Percentiles rank a stretch among this genome's conserved stretches.
Evolutionary conservation across 2,888 invertebrate species (phyloP).

Genomic region (Pollenia labialis): DNA sequence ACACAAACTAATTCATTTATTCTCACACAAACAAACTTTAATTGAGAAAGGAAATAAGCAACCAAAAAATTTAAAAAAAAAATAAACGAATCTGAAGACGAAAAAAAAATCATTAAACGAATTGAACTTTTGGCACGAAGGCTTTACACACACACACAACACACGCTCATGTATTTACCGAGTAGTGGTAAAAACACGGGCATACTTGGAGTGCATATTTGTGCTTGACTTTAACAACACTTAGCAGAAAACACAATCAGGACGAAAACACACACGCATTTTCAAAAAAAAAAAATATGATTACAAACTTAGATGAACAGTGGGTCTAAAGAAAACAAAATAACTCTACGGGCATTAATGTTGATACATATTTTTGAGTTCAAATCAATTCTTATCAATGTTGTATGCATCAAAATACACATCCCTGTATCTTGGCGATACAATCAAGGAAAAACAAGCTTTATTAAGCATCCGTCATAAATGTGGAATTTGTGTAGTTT

Average conservation of each 20-base stretch:
- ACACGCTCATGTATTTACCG: not conserved
- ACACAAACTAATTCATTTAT: constrained; percentile 21
- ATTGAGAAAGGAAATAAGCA: constrained; percentile 64
- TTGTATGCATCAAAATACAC: too few relatives aligned
- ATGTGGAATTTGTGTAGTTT: too few relatives aligned
- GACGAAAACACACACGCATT: constrained; percentile 47
- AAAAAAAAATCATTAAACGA: constrained; percentile 57
- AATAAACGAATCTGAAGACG: not conserved
- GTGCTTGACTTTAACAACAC: constrained; percentile 52
- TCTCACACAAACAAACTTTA: constrained; percentile 44
- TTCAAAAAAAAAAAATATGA: constrained; percentile 12
- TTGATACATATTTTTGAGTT: too few relatives aligned
- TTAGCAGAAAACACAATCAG: constrained; percentile 53
- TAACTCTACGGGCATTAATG: too few relatives aligned
- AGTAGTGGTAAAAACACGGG: constrained; percentile 9
- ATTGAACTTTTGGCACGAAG: constrained; percentile 66
- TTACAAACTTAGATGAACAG: constrained; percentile 35
- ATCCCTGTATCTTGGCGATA: too few relatives aligned
- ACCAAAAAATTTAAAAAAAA: constrained; percentile 30
- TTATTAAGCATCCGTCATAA: too few relatives aligned
- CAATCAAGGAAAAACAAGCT: too few relatives aligned
- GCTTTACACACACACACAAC: constrained; percentile 12
- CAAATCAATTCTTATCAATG: too few relatives aligned
- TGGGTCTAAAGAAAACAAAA: not conserved
- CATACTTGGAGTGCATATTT: constrained; percentile 53